Conservation (phyloP, 2,113 vertebrate genomes). For the Campylomormyrus tamandua region DNA sequence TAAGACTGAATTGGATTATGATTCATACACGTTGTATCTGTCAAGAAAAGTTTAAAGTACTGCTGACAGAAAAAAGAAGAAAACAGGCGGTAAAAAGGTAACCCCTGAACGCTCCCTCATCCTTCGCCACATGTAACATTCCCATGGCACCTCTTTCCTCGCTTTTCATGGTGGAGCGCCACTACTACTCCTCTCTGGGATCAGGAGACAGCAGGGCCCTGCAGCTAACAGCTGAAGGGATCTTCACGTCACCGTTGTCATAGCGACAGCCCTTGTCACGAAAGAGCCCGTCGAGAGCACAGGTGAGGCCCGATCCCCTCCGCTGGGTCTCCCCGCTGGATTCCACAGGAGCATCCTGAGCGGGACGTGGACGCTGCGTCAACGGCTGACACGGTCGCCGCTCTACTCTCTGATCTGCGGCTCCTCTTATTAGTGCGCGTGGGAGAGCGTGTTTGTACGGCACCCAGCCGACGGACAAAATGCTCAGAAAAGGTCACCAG, state of each 20-base stretch:
- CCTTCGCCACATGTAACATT: not conserved
- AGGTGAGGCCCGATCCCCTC: conserved; percentile 4
- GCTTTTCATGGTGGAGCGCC: not conserved
- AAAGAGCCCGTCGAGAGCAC: not conserved
- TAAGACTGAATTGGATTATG: not conserved
- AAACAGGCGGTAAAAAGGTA: not conserved
- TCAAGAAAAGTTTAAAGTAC: not conserved
- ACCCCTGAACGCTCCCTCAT: not conserved
- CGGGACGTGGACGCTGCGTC: not conserved
- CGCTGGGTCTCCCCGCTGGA: not conserved
- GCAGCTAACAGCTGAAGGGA: not conserved
- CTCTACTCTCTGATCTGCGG: no score
- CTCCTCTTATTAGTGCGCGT: not conserved
- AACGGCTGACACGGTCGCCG: not conserved
- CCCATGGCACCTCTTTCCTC: not conserved
- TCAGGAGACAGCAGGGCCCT: not conserved
- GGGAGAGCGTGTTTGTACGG: not conserved
- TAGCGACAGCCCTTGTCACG: conserved; percentile 4
- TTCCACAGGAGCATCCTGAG: not conserved
- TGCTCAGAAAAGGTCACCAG: not conserved
- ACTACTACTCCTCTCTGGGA: not conserved
- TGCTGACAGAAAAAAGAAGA: not conserved
- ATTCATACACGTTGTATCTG: not conserved
- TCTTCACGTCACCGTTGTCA: conserved; percentile 20
- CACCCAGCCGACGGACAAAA: not conserved